Evolutionary conservation across 2,888 invertebrate genomes (phyloP).

Genomic region (Bombyx huttoni): DNA sequence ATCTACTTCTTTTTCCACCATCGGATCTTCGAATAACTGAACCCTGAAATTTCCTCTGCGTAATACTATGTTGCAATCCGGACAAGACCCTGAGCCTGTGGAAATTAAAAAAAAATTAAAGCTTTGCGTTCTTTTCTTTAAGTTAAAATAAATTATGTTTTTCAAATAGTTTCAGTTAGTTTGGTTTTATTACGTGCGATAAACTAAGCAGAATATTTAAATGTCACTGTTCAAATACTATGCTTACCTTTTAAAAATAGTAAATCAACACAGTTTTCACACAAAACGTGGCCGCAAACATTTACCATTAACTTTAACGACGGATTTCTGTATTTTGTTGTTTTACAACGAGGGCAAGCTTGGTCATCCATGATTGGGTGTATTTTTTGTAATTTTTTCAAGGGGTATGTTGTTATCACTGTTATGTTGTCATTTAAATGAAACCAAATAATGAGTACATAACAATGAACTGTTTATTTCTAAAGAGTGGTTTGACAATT

Average conservation of each 20-base stretch:
- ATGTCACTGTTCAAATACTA: background rate
- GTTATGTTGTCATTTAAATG: too few relatives aligned
- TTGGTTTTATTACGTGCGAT: background rate
- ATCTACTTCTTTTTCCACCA: slow-evolving; percentile 97
- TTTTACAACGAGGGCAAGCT: slow-evolving; percentile 96
- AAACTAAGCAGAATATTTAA: background rate
- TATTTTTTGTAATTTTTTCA: too few relatives aligned
- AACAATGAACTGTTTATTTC: too few relatives aligned
- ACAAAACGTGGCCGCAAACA: slow-evolving; percentile 96
- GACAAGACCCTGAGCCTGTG: slow-evolving; percentile 92
- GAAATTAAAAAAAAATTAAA: slow-evolving; percentile 48
- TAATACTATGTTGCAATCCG: slow-evolving; percentile 91
- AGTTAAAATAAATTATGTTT: too few relatives aligned
- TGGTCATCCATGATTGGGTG: slow-evolving; percentile 78
- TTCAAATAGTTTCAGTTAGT: background rate
- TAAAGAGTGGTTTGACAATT: too few relatives aligned
- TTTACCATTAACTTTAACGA: slow-evolving; percentile 98
- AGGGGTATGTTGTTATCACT: too few relatives aligned
- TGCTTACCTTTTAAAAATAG: slow-evolving; percentile 91
- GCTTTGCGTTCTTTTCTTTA: background rate
- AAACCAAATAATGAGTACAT: too few relatives aligned
- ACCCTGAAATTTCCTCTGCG: slow-evolving; percentile 92
- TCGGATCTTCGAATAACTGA: slow-evolving; percentile 96
- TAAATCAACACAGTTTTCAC: slow-evolving; percentile 97
- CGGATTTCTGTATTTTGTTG: slow-evolving; percentile 96